phyloP scores from a whole-genome alignment of 2,888 invertebrate genomes.

The Rapana venosa region DNA sequence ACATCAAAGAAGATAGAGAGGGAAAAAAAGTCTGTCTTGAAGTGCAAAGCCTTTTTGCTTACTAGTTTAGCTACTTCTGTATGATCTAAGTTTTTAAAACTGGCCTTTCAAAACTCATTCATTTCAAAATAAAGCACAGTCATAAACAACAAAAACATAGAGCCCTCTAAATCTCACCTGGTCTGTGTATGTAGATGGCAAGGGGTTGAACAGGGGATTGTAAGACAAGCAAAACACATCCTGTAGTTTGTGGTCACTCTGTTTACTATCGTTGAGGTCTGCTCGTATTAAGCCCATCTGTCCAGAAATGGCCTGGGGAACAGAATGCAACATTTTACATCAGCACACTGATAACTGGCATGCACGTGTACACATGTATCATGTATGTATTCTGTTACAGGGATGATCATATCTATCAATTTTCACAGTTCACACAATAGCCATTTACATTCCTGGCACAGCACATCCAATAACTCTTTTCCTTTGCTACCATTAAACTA shows the following conservation, averaged over 20 bases:
- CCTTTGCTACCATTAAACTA: background rate
- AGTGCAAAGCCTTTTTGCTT: background rate
- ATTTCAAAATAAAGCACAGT: background rate
- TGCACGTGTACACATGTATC: background rate
- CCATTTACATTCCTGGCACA: background rate
- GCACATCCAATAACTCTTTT: background rate
- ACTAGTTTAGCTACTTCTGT: background rate
- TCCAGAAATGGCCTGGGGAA: background rate
- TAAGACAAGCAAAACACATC: conserved; percentile 26
- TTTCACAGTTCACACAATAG: background rate
- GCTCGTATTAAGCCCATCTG: conserved; percentile 4
- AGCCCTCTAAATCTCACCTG: conserved; percentile 43
- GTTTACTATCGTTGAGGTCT: background rate
- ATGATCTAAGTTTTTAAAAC: background rate
- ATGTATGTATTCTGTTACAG: background rate
- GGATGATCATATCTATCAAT: background rate
- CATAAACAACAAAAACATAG: too few species aligned
- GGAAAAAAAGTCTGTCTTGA: too few species aligned
- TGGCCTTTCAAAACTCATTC: background rate
- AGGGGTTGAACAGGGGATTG: background rate
- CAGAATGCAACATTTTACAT: background rate
- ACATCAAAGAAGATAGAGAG: too few species aligned
- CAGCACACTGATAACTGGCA: background rate
- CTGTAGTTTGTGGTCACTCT: background rate
- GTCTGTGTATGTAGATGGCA: background rate